A percentile compares a stretch with the other conserved stretches of the same genome.
phyloP scores from a whole-genome alignment of 1,140 invertebrate genomes.

The Tenebrio molitor region DNA sequence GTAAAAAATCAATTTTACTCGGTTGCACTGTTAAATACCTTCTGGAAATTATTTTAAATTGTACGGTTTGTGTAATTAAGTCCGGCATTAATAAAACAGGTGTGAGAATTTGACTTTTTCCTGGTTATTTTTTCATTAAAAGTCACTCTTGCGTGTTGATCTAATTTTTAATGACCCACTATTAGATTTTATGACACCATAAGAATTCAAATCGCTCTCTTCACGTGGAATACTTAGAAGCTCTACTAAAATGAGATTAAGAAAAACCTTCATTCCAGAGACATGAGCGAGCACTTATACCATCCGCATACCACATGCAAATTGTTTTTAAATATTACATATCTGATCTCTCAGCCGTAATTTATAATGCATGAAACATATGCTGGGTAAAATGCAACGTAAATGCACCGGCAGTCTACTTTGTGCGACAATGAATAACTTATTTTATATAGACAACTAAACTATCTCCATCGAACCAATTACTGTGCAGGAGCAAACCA shows the following conservation, averaged over 20 bases:
- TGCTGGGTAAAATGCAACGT: conserved; percentile 13
- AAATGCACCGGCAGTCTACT: conserved; percentile 2
- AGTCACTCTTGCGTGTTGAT: conserved; percentile 13
- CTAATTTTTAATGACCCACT: conserved; percentile 15
- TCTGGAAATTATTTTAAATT: conserved; percentile 32
- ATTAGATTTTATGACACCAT: neutral
- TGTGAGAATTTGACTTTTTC: conserved; percentile 31
- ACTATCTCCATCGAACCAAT: conserved; percentile 26
- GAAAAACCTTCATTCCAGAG: neutral
- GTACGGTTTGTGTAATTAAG: conserved; percentile 31
- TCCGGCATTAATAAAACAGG: neutral
- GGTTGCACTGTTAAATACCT: neutral
- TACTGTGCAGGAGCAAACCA: conserved; percentile 3
- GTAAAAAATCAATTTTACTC: conserved; percentile 23
- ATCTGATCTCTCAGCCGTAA: neutral
- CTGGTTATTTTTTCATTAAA: neutral
- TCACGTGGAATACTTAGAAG: neutral
- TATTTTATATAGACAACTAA: conserved; percentile 21
- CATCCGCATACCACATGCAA: conserved; percentile 10
- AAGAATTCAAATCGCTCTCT: neutral
- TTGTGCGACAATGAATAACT: conserved; percentile 39
- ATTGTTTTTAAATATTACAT: conserved; percentile 22
- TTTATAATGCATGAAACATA: conserved; percentile 30
- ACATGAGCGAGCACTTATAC: neutral
- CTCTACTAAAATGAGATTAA: neutral